Evolutionary conservation across 2,888 invertebrate genomes (phyloP).

Genomic region (Ischnus inquisitorius): DNA sequence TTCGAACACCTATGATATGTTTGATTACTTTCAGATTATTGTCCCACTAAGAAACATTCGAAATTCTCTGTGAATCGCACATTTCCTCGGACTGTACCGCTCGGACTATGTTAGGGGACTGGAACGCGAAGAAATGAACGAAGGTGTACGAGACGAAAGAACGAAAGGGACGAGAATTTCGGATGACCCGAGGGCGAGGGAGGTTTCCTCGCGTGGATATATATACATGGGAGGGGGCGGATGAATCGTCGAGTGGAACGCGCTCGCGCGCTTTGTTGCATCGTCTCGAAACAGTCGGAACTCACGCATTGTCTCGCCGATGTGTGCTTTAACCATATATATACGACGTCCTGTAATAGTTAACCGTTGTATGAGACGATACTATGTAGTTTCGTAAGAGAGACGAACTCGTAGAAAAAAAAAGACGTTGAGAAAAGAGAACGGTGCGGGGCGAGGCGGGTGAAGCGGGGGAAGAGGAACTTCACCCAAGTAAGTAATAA

Average conservation of each 20-base stretch:
- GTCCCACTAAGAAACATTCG: no score
- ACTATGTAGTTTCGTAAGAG: constrained; percentile 46
- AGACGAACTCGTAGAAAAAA: constrained; percentile 9
- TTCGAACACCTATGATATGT: no score
- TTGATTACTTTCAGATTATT: no score
- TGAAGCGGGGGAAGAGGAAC: neutral
- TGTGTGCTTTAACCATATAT: constrained; percentile 37
- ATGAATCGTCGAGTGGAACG: constrained; percentile 63
- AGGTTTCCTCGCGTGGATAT: constrained; percentile 79
- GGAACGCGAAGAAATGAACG: constrained; percentile 15
- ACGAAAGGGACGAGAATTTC: constrained; percentile 69
- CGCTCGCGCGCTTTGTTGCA: constrained; percentile 33
- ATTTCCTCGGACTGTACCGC: no score
- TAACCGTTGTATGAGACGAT: constrained; percentile 7
- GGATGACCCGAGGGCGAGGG: constrained; percentile 81
- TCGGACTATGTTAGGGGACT: no score
- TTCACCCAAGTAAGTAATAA: constrained; percentile 82
- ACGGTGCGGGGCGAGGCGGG: no score
- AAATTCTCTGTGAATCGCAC: no score
- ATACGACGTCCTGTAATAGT: neutral
- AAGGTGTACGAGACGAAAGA: constrained; percentile 45
- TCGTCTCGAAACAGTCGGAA: constrained; percentile 35
- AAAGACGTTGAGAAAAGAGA: constrained; percentile 49
- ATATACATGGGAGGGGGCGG: constrained; percentile 73
- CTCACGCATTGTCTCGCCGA: constrained; percentile 34